These are phyloP conservation scores for Streptopelia turtur DNA, from an alignment of 2,797 vertebrate species.

Conservation along the genomic window DNA sequence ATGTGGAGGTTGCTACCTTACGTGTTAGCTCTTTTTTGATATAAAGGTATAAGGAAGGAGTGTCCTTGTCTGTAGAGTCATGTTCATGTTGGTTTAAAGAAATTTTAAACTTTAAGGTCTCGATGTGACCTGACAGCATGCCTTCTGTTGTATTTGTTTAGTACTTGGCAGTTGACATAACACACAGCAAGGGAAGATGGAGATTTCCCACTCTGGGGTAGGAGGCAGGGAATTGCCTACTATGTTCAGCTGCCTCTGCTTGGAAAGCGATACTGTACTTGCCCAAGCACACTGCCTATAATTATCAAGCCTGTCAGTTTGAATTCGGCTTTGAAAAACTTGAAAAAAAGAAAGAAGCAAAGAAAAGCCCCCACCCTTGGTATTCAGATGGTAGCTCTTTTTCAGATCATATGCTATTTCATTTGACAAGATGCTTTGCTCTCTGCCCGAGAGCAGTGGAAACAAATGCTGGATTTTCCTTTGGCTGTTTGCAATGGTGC, in stretches of 20 bases:
- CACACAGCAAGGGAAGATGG: not conserved
- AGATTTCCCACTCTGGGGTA: not conserved
- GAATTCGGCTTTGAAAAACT: slow-evolving; percentile 14
- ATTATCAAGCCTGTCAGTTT: slow-evolving; percentile 33
- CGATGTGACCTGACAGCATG: not conserved
- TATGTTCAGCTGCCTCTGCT: slow-evolving; percentile 16
- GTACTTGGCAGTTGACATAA: not conserved
- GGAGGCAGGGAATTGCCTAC: slow-evolving; percentile 35
- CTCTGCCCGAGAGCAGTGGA: not conserved
- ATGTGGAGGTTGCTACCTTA: not conserved
- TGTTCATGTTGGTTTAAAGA: not conserved
- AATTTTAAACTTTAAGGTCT: slow-evolving; percentile 5
- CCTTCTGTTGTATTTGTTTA: slow-evolving; percentile 2
- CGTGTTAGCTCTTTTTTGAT: not conserved
- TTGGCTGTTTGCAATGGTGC: not conserved
- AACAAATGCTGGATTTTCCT: not conserved
- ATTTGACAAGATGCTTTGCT: not conserved
- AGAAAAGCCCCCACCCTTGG: not conserved
- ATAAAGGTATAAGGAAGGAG: not conserved
- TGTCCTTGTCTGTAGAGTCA: not conserved
- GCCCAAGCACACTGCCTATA: not conserved
- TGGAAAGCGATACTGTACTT: not conserved
- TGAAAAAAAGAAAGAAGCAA: not conserved
- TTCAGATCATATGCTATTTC: not conserved
- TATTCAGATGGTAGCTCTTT: not conserved